phyloP scores from a whole-genome alignment of 2,113 vertebrate genomes.

The Gymnorhina tibicen region DNA sequence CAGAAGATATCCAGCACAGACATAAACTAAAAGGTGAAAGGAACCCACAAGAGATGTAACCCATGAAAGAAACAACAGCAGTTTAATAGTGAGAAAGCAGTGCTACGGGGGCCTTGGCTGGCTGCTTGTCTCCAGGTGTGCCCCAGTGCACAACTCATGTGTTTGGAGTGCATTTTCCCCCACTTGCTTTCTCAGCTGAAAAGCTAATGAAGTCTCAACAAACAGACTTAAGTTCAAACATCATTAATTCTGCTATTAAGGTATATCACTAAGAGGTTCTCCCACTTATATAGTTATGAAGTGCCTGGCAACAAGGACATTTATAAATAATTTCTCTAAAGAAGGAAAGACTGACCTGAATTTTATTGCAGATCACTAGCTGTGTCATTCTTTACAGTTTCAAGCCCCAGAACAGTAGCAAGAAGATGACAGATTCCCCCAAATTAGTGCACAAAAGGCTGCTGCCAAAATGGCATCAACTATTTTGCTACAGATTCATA shows the following conservation, averaged over 20 bases:
- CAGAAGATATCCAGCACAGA: not conserved
- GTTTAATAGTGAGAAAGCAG: not conserved
- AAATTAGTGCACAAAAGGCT: not conserved
- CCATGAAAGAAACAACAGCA: not conserved
- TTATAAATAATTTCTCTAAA: constrained; percentile 49
- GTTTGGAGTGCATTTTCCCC: not conserved
- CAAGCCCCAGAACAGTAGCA: not conserved
- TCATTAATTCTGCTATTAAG: constrained; percentile 61
- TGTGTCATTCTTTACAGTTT: constrained; percentile 1
- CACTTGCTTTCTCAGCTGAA: not conserved
- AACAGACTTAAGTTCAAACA: constrained; percentile 60
- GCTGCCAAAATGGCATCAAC: not conserved
- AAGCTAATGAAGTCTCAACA: constrained; percentile 59
- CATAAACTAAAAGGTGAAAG: not conserved
- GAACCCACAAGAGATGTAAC: not conserved
- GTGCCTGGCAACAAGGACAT: constrained; percentile 56
- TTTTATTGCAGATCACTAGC: constrained; percentile 31
- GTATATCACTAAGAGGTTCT: constrained; percentile 46
- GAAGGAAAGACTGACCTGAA: constrained; percentile 33
- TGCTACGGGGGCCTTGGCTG: not conserved
- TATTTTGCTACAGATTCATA: not conserved
- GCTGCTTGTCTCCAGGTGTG: not conserved
- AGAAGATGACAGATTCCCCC: not conserved
- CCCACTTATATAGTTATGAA: constrained; percentile 41
- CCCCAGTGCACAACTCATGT: not conserved